Evolutionary conservation across 2,113 vertebrate genomes (phyloP).

Genomic region (Tenrec ecaudatus): DNA sequence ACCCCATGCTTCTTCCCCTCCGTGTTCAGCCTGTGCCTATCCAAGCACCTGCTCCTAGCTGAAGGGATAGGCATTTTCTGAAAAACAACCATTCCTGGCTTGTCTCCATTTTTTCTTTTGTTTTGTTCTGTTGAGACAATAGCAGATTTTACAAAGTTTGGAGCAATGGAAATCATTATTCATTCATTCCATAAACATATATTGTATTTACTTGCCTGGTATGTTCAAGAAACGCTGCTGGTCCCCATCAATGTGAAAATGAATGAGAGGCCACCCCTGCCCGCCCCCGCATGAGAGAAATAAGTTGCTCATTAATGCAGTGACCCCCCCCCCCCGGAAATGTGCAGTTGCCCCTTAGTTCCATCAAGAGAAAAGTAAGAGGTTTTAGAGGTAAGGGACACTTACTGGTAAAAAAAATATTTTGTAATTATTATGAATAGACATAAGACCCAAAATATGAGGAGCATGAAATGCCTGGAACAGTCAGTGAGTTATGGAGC

Average conservation of each 20-base stretch:
- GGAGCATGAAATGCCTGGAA: neutral
- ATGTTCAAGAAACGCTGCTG: neutral
- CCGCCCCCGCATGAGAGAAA: neutral
- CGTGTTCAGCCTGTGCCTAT: no score
- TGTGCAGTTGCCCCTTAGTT: neutral
- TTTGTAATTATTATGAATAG: neutral
- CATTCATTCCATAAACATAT: neutral
- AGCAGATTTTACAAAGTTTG: neutral
- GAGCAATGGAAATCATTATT: neutral
- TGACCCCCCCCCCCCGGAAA: constrained; percentile 32
- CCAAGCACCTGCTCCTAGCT: no score
- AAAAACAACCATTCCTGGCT: no score
- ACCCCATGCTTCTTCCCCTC: no score
- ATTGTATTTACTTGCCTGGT: neutral
- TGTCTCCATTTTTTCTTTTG: no score
- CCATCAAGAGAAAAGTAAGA: neutral
- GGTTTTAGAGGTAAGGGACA: neutral
- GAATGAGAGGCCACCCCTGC: neutral
- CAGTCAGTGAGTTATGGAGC: neutral
- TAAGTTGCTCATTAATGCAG: neutral
- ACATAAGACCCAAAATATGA: constrained; percentile 28
- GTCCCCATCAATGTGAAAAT: neutral
- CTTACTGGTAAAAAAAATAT: constrained; percentile 14
- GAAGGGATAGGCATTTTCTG: no score
- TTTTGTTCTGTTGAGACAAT: no score